These are phyloP conservation scores for Tillus elongatus DNA, from an alignment of 2,888 invertebrate species.

Conservation along the genomic window DNA sequence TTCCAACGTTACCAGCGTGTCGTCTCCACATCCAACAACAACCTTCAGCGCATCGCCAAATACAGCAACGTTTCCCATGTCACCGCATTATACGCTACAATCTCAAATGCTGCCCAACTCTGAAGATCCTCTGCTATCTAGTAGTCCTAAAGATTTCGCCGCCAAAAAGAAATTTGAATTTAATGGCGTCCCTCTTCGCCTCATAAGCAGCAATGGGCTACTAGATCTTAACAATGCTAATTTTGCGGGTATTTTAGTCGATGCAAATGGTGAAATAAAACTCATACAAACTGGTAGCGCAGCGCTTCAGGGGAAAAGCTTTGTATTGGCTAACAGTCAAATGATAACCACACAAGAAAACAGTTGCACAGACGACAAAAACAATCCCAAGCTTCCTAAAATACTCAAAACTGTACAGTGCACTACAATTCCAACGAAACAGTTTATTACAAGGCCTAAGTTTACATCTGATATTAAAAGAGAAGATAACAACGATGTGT, in stretches of 20 bases:
- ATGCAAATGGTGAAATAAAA: constrained; percentile 54
- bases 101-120: constrained; percentile 83
- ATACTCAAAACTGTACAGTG: constrained; percentile 32
- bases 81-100: constrained; percentile 50
- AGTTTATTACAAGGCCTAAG: constrained; percentile 33
- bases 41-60: constrained; percentile 38
- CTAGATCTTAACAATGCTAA: constrained; percentile 48
- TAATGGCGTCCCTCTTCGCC: constrained; percentile 47
- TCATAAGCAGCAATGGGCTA: constrained; percentile 47
- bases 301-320: constrained; percentile 40
- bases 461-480: constrained; percentile 46
- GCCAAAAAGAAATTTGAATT: constrained; percentile 49
- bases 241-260: constrained; percentile 51
- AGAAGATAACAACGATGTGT: constrained; percentile 64
- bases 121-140: constrained; percentile 74
- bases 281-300: constrained; percentile 49
- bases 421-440: constrained; percentile 33
- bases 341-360: constrained; percentile 27
- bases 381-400: constrained; percentile 28
- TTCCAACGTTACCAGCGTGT: constrained; percentile 31
- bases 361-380: constrained; percentile 25
- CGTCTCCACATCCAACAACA: constrained; percentile 36
- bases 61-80: constrained; percentile 40
- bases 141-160: constrained; percentile 72
- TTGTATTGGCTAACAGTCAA: constrained; percentile 34